These are phyloP conservation scores for Drosophila mimetica DNA, from an alignment of 2,888 invertebrate species.

Conservation along the genomic window DNA sequence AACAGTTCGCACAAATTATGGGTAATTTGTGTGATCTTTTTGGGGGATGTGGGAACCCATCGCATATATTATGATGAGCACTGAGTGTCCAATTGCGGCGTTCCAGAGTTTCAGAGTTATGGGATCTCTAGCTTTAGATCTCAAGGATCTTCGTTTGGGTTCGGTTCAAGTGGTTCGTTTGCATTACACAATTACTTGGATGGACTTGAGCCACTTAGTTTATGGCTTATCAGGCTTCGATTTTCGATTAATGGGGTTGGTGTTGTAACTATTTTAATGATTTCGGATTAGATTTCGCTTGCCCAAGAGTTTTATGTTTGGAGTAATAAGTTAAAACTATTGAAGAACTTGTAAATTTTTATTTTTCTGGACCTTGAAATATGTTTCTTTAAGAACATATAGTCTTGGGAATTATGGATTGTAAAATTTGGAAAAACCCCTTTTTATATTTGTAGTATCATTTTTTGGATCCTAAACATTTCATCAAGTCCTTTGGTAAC, in stretches of 20 bases:
- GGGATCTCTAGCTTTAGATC: neutral
- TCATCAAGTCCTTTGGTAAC: too few species aligned
- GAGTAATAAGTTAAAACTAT: too few species aligned
- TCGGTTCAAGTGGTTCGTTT: conserved; percentile 15
- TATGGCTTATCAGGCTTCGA: neutral
- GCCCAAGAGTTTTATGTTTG: neutral
- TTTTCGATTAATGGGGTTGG: neutral
- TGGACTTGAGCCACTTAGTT: neutral
- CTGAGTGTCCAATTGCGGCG: conserved; percentile 1
- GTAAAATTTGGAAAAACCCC: too few species aligned
- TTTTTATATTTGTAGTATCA: too few species aligned
- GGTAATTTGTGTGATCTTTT: conserved; percentile 1
- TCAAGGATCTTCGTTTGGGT: conserved; percentile 1
- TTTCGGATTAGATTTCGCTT: conserved; percentile 35
- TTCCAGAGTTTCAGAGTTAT: neutral
- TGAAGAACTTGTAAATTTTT: too few species aligned
- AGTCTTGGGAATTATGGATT: too few species aligned
- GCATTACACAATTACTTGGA: conserved; percentile 5
- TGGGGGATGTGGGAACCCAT: neutral
- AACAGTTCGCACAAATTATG: conserved; percentile 17
- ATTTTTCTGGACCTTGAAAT: too few species aligned
- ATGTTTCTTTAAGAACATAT: too few species aligned
- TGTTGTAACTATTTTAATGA: conserved; percentile 14
- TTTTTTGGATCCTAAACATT: too few species aligned
- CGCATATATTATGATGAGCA: neutral